Base-by-base conservation (phyloP, 2,888 invertebrate genomes). In the Cordilura impudica region DNA sequence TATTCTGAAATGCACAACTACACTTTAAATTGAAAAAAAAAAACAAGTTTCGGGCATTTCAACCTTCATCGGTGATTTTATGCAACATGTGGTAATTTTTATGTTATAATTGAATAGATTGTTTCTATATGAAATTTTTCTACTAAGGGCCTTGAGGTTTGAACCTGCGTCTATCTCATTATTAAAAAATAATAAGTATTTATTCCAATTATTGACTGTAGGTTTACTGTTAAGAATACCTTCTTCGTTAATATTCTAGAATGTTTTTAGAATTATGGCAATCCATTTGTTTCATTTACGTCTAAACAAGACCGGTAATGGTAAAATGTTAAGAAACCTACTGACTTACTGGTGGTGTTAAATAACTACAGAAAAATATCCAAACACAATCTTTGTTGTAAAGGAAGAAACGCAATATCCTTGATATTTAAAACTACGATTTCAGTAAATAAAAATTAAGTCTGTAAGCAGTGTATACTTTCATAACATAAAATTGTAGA, bases 271-370 rank as follows among this genome's bases (percentile, higher is more conserved):
- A 53, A 47, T 56, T 47, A 72, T 72, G 45, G 54, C 63, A 63
- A 63, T 54, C 45, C 35, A 47, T 74, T 66, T 74, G 43, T 66
- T 66, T 4, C 14, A 43, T 75, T 63, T 49, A 49, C 23, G 54
- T 69, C 14, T 16, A n/a, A 21, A 31, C 51, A 29, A 12, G 3
- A 35, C n/a, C 19, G 19, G 21, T 19, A 14, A 45, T 16, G 29
- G 5, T n/a, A 18, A 39, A 39, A 39, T 1, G n/a, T 4, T 5
- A 26, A n/a, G 14, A 47, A 43, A 21, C n/a, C 29, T 12, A 43
- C n/a, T 39, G 35, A 8, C 16, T 1, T 35, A 6, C 8, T 35
- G 54, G 54, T 35, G 47, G 23, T 31, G 10, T 31, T 31, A 1
- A 2, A 39, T n/a, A 39, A 39, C 4, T 0, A 39, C 31, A n/a